Conservation (phyloP, 2,888 invertebrate species). For the Achlya flavicornis region DNA sequence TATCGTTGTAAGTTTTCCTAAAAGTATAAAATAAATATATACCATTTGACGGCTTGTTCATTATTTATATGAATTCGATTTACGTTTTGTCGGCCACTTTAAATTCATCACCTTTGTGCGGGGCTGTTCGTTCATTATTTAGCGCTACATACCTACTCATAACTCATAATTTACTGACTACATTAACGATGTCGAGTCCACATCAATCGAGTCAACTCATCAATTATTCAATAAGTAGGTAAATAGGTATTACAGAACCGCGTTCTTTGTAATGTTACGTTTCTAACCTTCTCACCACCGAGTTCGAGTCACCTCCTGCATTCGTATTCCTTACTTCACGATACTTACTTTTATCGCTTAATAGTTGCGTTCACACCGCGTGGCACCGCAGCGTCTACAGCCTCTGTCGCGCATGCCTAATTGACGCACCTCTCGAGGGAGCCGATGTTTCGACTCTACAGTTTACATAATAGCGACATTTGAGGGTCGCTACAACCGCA, state of each 20-base stretch:
- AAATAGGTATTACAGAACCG: not conserved
- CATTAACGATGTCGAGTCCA: not conserved
- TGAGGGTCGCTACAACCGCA: not conserved
- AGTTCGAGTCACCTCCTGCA: not conserved
- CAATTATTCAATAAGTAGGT: not conserved
- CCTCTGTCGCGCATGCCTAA: not conserved
- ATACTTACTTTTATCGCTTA: constrained; percentile 1
- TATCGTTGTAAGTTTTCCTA: no score
- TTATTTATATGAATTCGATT: not conserved
- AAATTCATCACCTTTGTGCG: not conserved
- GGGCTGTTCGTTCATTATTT: not conserved
- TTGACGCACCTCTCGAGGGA: not conserved
- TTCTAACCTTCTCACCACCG: not conserved
- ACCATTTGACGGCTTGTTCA: no score
- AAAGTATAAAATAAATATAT: no score
- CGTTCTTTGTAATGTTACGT: not conserved
- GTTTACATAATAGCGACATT: not conserved
- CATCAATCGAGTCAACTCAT: not conserved
- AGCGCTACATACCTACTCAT: constrained; percentile 4
- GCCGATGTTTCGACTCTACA: not conserved
- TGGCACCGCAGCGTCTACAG: not conserved
- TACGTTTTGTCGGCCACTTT: not conserved
- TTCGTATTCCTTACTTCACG: not conserved
- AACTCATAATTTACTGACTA: not conserved
- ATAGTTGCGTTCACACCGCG: not conserved